Evolutionary conservation across 1,140 invertebrate species (phyloP).

Genomic region (Drosophila erecta): DNA sequence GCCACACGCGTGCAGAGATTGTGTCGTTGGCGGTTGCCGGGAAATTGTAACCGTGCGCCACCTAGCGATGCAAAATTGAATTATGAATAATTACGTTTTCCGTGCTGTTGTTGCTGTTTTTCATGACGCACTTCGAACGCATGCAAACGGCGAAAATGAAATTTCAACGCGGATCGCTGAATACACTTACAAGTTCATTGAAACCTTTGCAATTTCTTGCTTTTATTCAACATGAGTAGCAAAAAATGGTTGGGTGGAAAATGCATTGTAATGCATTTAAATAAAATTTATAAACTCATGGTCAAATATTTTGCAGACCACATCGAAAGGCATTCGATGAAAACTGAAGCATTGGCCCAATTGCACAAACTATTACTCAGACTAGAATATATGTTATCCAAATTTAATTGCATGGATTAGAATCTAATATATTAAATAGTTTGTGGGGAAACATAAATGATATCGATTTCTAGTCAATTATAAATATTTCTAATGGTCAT

Average conservation of each 20-base stretch:
- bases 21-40: slow-evolving; percentile 49
- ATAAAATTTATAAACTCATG: neutral
- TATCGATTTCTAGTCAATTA: neutral
- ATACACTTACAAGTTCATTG: slow-evolving; percentile 4
- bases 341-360: neutral
- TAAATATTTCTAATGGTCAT: neutral
- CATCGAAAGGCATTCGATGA: neutral
- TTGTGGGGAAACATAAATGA: neutral
- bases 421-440: neutral
- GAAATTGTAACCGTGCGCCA: slow-evolving; percentile 62
- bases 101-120: slow-evolving; percentile 13
- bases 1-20: slow-evolving; percentile 27
- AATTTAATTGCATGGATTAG: neutral
- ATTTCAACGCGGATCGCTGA: neutral
- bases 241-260: too few relatives aligned
- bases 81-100: slow-evolving; percentile 77
- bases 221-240: too few relatives aligned
- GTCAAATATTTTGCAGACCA: neutral
- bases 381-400: neutral
- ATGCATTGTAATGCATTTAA: too few relatives aligned
- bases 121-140: neutral
- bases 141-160: neutral
- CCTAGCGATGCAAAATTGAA: slow-evolving; percentile 74
- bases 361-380: neutral
- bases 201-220: neutral